Percentiles rank a stretch among this genome's conserved stretches.
Evolutionary conservation across 2,888 invertebrate genomes (phyloP).

Genomic region (Scelioninae gen. 1): DNA sequence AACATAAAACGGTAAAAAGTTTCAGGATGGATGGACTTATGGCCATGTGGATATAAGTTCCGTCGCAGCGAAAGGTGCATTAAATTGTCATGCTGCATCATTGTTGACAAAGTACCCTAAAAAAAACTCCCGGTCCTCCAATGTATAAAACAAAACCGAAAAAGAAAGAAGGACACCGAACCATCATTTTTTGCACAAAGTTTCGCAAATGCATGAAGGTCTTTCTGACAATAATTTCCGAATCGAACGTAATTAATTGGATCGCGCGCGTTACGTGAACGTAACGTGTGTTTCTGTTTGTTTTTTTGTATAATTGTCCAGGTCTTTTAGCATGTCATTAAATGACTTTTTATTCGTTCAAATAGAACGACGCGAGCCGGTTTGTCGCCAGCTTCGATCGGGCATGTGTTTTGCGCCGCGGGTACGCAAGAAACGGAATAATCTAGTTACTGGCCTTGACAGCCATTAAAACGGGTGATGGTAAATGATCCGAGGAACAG

Average conservation of each 20-base stretch:
- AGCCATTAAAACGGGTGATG: conserved; percentile 73
- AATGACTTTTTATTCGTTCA: conserved; percentile 21
- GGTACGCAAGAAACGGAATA: conserved; percentile 77
- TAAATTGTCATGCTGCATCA: conserved; percentile 23
- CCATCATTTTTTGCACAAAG: neutral
- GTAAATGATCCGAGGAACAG: conserved; percentile 75
- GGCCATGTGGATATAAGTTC: conserved; percentile 34
- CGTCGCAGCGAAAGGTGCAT: conserved; percentile 16
- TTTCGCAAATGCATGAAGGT: neutral
- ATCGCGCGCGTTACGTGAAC: conserved; percentile 8
- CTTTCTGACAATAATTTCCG: neutral
- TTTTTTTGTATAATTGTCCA: conserved; percentile 33
- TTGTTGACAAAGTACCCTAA: no score
- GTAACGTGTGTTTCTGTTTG: conserved; percentile 4
- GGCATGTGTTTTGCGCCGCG: conserved; percentile 66
- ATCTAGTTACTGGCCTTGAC: conserved; percentile 80
- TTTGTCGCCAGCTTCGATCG: conserved; percentile 61
- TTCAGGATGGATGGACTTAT: conserved; percentile 40
- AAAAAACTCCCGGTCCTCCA: no score
- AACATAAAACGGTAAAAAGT: conserved; percentile 51
- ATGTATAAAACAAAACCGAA: no score
- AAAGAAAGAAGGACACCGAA: neutral
- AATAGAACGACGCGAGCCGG: conserved; percentile 55
- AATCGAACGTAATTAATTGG: conserved; percentile 5
- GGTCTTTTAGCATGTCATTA: conserved; percentile 46